These are phyloP conservation scores for Hoplostethus mediterraneus DNA, from an alignment of 2,797 vertebrate species.

Conservation along the genomic window DNA sequence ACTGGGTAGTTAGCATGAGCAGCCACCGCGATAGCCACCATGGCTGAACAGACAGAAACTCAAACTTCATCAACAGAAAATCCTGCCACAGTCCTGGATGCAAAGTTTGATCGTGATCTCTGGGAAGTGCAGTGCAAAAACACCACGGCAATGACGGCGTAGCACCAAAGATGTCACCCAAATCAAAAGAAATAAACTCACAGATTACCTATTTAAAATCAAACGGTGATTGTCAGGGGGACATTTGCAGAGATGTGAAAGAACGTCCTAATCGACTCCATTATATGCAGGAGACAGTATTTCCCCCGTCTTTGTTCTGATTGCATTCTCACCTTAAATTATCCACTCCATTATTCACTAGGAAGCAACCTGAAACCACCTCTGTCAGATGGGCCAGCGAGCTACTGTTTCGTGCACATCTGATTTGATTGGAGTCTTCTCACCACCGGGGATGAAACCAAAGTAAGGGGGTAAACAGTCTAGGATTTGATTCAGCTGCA, in stretches of 20 bases:
- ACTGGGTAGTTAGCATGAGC: no score
- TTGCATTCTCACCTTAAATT: conserved; percentile 51
- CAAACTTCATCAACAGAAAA: no score
- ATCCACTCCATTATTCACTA: conserved; percentile 36
- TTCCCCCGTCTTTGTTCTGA: conserved; percentile 6
- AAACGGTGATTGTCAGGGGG: conserved; percentile 2
- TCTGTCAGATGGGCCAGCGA: conserved; percentile 16
- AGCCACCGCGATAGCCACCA: no score
- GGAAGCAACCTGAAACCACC: conserved; percentile 51
- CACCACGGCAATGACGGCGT: no score
- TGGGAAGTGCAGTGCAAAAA: no score
- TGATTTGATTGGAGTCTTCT: conserved; percentile 47
- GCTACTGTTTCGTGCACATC: conserved; percentile 56
- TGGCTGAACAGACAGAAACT: no score
- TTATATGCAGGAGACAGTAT: conserved; percentile 3
- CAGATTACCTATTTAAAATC: conserved; percentile 1
- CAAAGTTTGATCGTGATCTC: no score
- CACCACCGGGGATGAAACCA: conserved; percentile 5
- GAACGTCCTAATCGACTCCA: conserved; percentile 39
- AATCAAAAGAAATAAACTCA: no score
- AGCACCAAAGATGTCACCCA: no score
- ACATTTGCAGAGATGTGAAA: conserved; percentile 7
- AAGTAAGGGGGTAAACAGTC: conserved; percentile 22
- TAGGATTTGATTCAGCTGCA: conserved; percentile 42
- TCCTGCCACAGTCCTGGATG: no score